Conservation (phyloP, 2,797 vertebrate genomes). For the Lemur catta region DNA sequence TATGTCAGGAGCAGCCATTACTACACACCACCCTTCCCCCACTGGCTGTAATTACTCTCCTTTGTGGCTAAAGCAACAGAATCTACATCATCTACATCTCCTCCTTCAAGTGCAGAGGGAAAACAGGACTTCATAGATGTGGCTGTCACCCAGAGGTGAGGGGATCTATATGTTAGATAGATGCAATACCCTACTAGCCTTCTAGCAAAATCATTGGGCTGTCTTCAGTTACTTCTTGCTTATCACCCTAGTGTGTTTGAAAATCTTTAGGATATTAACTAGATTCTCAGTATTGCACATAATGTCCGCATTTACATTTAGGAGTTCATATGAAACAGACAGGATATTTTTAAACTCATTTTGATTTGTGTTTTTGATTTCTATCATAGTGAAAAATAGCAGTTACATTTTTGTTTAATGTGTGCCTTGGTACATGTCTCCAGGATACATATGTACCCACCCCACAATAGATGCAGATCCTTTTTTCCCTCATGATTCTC, state of each 20-base stretch:
- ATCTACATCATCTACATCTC: not conserved
- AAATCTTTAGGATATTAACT: not conserved
- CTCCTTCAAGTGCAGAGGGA: not conserved
- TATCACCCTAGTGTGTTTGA: not conserved
- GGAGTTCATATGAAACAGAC: not conserved
- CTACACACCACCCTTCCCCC: not conserved
- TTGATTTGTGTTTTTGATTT: conserved; percentile 51
- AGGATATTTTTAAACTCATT: conserved; percentile 43
- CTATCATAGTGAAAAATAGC: not conserved
- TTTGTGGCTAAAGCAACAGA: not conserved
- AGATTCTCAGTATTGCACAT: not conserved
- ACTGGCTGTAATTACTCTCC: not conserved
- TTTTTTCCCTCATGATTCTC: conserved; percentile 39
- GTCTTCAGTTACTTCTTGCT: not conserved
- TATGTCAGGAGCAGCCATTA: not conserved
- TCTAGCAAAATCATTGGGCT: not conserved
- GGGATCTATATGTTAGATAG: not conserved
- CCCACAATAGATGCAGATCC: not conserved
- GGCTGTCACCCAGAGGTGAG: not conserved
- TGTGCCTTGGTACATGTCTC: not conserved
- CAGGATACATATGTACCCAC: not conserved
- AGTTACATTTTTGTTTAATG: not conserved
- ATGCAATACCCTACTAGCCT: not conserved
- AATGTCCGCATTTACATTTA: not conserved
- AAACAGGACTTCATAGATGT: not conserved